phyloP scores from a whole-genome alignment of 2,113 vertebrate species.

The Theristicus caerulescens region DNA sequence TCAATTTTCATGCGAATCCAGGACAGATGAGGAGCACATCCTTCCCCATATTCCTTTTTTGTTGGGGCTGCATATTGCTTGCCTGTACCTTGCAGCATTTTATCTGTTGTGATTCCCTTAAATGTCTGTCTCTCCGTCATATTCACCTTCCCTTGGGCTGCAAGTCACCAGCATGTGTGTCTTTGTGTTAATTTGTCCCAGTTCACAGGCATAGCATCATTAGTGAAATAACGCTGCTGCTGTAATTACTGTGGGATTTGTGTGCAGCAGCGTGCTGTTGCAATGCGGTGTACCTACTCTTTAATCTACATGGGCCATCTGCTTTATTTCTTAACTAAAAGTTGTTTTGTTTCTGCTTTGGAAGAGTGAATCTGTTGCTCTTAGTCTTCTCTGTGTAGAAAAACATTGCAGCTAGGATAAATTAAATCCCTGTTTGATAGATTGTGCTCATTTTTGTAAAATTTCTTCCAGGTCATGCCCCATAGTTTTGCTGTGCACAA shows the following conservation, averaged over 20 bases:
- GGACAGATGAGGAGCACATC: background rate
- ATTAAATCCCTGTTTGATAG: background rate
- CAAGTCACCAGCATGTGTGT: background rate
- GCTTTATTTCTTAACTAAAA: constrained; percentile 67
- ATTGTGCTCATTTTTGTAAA: background rate
- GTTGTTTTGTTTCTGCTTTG: constrained; percentile 48
- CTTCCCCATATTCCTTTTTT: background rate
- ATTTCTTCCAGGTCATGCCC: background rate
- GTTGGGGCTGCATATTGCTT: background rate
- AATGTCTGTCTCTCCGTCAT: background rate
- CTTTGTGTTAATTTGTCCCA: constrained; percentile 63
- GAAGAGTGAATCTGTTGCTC: constrained; percentile 27
- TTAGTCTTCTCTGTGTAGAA: constrained; percentile 7
- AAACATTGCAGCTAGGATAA: background rate
- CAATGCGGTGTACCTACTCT: constrained; percentile 31
- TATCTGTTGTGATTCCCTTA: background rate
- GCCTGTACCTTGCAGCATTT: background rate
- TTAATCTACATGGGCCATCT: constrained; percentile 69
- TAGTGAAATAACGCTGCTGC: constrained; percentile 3
- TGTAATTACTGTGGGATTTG: constrained; percentile 72
- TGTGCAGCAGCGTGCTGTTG: constrained; percentile 19
- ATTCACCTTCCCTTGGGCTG: constrained; percentile 36
- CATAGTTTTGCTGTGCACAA: accelerated
- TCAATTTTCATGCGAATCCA: background rate
- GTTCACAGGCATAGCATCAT: constrained; percentile 52